Base-by-base conservation (phyloP, 2,888 invertebrate species). In the Congeria kusceri region DNA sequence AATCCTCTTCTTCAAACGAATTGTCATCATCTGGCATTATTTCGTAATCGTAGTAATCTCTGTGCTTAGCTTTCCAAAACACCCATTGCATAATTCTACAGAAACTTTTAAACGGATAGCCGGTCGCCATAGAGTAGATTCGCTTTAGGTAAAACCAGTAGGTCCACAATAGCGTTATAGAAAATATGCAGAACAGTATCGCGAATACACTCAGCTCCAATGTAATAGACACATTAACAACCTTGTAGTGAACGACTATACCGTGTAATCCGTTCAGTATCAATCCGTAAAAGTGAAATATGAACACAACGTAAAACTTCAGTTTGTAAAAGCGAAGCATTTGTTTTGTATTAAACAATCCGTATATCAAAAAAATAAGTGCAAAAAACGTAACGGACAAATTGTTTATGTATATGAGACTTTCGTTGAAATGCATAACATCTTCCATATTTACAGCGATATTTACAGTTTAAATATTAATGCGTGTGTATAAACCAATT, bases 41-140 rank as follows among this genome's bases (percentile, higher is more conserved):
- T 5, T 66, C 66, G 56, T 66, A 66, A 39, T 66, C 66, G 56
- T 66, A 66, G 56, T 53, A 66, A 29, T 66, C 66, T 23, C 29
- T 66, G 32, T 56, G 66, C 20, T 56, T 39, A n/a, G 32, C 23
- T 56, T 66, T 66, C 66, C 66, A 66, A 23, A 66, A 66, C 11
- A 53, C 39, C 56, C 32, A 20, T 23, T 49, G 28, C 32, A 66
- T 23, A 15, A 66, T 39, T 32, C 29, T 20, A 56, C 28, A 39
- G 32, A 56, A 53, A 9, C 32, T 53, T 39, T 66, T 66, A 27
- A 66, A 66, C 29, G 29, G 66, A 20, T 23, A 39, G 15, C 23
- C 28, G 1, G 66, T 66, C 1, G 56, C 39, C 23, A 39, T 29
- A 23, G 66, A 66, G 39, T 66, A 66, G 29, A 53, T 13, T 25